These are phyloP conservation scores for Aricia artaxerxes DNA, from an alignment of 2,888 invertebrate species.

Conservation along the genomic window DNA sequence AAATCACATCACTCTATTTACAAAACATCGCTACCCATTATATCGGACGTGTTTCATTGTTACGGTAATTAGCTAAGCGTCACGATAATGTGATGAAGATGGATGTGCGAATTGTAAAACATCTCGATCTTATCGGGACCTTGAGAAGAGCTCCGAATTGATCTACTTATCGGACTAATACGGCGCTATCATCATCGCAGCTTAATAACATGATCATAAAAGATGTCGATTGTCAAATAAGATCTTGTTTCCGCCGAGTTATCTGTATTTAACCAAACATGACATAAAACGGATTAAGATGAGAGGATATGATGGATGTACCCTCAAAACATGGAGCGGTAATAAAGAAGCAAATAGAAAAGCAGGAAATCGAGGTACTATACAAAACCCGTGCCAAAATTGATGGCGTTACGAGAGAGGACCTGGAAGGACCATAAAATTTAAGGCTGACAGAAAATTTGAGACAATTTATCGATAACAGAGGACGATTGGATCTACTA, in stretches of 20 bases:
- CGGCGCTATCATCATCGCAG: slow-evolving; percentile 47
- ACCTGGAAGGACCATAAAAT: background rate
- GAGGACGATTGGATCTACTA: background rate
- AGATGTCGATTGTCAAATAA: background rate
- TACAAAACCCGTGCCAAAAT: background rate
- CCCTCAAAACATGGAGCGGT: background rate
- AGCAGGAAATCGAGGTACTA: background rate
- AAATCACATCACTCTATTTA: slow-evolving; percentile 37
- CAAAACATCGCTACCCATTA: slow-evolving; percentile 44
- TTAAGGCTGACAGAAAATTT: background rate
- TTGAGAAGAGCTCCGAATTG: slow-evolving; percentile 62
- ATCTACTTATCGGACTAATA: slow-evolving; percentile 68
- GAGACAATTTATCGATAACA: background rate
- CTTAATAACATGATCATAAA: slow-evolving; percentile 37
- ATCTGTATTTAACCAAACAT: background rate
- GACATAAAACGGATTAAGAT: background rate
- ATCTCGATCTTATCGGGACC: slow-evolving; percentile 60
- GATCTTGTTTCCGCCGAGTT: background rate
- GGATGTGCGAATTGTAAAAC: slow-evolving; percentile 15
- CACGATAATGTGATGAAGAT: slow-evolving; percentile 19
- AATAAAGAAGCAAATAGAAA: background rate
- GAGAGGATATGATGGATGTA: background rate
- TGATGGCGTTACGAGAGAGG: background rate
- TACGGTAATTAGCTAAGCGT: slow-evolving; percentile 28
- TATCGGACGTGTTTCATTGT: slow-evolving; percentile 42